phyloP scores from a whole-genome alignment of 2,113 vertebrate genomes.

The Epinephelus cyanopodus region DNA sequence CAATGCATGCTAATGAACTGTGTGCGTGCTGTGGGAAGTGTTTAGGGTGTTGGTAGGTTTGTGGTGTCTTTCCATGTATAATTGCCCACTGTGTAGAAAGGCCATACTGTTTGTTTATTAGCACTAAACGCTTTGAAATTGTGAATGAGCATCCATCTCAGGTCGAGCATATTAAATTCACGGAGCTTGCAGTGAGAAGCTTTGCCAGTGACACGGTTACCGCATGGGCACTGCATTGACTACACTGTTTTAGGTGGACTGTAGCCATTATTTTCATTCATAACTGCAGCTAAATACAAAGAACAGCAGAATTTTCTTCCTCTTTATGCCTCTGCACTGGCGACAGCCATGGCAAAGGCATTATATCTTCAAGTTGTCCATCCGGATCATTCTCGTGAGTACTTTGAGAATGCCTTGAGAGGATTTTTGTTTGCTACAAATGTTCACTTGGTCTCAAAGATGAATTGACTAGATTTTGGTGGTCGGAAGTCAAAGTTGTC shows the following conservation, averaged over 20 bases:
- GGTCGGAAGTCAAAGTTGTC: too few species aligned
- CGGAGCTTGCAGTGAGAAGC: not conserved
- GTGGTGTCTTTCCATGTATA: constrained; percentile 7
- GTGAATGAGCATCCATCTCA: constrained; percentile 17
- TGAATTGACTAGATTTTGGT: too few species aligned
- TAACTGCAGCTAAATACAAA: constrained; percentile 19
- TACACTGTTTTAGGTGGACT: not conserved
- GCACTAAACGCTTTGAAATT: constrained; percentile 23
- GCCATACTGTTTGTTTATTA: not conserved
- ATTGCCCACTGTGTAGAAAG: constrained; percentile 27
- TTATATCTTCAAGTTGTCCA: too few species aligned
- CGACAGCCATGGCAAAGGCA: too few species aligned
- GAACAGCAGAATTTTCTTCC: not conserved
- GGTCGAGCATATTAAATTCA: constrained; percentile 31
- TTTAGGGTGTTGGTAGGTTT: constrained; percentile 18
- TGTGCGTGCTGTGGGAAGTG: constrained; percentile 9
- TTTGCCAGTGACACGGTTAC: constrained; percentile 21
- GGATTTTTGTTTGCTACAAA: too few species aligned
- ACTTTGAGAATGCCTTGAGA: too few species aligned
- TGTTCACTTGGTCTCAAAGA: too few species aligned
- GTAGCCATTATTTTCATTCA: constrained; percentile 9
- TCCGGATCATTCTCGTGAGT: too few species aligned
- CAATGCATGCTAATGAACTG: constrained; percentile 65
- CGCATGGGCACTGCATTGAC: not conserved
- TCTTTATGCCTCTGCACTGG: too few species aligned